These are phyloP conservation scores for Erinaceus europaeus DNA, from an alignment of 2,113 vertebrate species.

Conservation along the genomic window DNA sequence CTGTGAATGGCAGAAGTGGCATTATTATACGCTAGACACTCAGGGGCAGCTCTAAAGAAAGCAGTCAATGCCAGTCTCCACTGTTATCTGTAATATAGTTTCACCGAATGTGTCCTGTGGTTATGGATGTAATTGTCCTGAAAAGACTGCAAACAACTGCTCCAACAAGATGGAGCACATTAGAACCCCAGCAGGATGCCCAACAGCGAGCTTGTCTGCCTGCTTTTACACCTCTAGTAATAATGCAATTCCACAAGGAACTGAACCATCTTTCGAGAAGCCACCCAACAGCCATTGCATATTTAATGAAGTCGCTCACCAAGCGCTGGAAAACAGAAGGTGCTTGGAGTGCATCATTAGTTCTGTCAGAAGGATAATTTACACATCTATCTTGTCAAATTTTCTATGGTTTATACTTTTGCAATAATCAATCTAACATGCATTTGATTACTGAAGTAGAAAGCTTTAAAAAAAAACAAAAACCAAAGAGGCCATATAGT, in stretches of 20 bases:
- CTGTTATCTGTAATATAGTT: constrained; percentile 84
- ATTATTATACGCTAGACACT: constrained; percentile 43
- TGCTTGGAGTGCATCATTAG: constrained; percentile 99
- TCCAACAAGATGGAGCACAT: constrained; percentile 93
- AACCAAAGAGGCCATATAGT: constrained; percentile 72
- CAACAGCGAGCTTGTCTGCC: constrained; percentile 83
- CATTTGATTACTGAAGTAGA: constrained; percentile 88
- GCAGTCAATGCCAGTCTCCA: constrained; percentile 73
- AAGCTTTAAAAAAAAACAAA: constrained; percentile 72
- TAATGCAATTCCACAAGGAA: constrained; percentile 89
- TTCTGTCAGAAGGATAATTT: constrained; percentile 99
- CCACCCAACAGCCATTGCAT: constrained; percentile 88
- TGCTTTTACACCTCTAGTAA: constrained; percentile 85
- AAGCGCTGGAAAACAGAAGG: constrained; percentile 97
- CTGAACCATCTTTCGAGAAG: constrained; percentile 85
- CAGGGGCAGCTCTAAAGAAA: constrained; percentile 49
- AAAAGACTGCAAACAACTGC: constrained; percentile 88
- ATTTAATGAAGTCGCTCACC: constrained; percentile 89
- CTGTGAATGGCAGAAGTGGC: neutral
- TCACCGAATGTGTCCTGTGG: constrained; percentile 84
- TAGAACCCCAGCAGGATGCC: constrained; percentile 87
- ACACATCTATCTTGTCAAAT: constrained; percentile 99
- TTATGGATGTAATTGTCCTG: constrained; percentile 87
- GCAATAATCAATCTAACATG: constrained; percentile 96
- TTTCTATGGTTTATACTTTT: constrained; percentile 93